phyloP scores from a whole-genome alignment of 2,888 invertebrate species.

The Himalopsyche kuldschensis region DNA sequence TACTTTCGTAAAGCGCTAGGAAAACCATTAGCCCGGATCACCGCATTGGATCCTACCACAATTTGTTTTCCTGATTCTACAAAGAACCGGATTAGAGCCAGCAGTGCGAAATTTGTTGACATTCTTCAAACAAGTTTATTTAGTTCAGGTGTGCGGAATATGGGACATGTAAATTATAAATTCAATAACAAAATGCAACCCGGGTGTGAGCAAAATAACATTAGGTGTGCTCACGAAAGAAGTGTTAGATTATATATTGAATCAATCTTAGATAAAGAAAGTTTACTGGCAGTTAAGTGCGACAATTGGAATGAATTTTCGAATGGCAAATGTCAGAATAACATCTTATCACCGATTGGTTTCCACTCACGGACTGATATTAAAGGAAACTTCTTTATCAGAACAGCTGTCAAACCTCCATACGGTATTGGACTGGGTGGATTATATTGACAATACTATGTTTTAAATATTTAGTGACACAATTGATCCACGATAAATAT shows the following conservation, averaged over 20 bases:
- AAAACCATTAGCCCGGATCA: slow-evolving; percentile 13
- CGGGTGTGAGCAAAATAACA: slow-evolving; percentile 11
- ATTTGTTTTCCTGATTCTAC: slow-evolving; percentile 25
- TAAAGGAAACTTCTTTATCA: slow-evolving; percentile 19
- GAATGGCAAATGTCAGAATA: neutral
- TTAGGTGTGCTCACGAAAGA: slow-evolving; percentile 27
- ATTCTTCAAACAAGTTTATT: slow-evolving; percentile 33
- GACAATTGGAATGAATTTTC: slow-evolving; percentile 11
- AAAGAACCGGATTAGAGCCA: neutral
- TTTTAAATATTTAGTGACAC: too few relatives aligned
- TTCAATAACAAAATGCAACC: slow-evolving; percentile 29
- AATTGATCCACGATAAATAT: too few relatives aligned
- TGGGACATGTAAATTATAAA: slow-evolving; percentile 34
- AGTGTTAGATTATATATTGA: slow-evolving; percentile 21
- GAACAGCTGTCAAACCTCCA: slow-evolving; percentile 4
- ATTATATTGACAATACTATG: too few relatives aligned
- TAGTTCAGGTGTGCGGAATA: slow-evolving; percentile 7
- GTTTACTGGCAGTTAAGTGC: slow-evolving; percentile 24
- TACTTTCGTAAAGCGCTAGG: slow-evolving; percentile 14
- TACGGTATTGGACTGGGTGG: slow-evolving; percentile 6
- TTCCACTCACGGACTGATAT: slow-evolving; percentile 3
- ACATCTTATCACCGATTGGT: slow-evolving; percentile 5
- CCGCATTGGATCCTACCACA: slow-evolving; percentile 33
- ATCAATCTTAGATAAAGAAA: slow-evolving; percentile 15
- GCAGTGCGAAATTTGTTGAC: slow-evolving; percentile 32